A percentile compares a stretch with the other conserved stretches of the same genome.
Conservation (phyloP, 2,113 vertebrate species). For the Astatotilapia flaviijosephi region DNA sequence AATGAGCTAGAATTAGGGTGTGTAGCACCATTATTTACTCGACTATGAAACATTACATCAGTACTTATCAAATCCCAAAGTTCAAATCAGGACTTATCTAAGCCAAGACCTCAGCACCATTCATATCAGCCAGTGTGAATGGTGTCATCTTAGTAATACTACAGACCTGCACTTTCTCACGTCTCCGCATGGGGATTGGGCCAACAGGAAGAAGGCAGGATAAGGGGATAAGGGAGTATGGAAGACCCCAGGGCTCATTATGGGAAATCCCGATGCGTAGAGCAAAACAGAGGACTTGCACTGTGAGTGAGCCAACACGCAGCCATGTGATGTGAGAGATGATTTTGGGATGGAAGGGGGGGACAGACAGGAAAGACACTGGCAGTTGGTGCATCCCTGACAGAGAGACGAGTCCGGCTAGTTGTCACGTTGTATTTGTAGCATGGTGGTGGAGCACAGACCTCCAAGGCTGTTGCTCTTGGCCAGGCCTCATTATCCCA, state of each 20-base stretch:
- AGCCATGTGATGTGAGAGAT: constrained; percentile 11
- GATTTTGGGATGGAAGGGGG: not conserved
- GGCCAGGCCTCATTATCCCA: constrained; percentile 50
- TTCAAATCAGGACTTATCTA: not conserved
- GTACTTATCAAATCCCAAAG: not conserved
- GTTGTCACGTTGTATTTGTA: constrained; percentile 54
- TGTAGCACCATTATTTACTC: not conserved
- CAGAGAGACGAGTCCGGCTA: constrained; percentile 36
- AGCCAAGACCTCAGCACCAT: not conserved
- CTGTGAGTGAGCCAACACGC: constrained; percentile 5
- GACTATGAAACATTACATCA: not conserved
- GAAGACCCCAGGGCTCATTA: not conserved
- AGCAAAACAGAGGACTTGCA: constrained; percentile 1
- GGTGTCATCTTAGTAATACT: not conserved
- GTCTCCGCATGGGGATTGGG: not conserved
- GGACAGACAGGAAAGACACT: not conserved
- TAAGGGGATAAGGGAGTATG: not conserved
- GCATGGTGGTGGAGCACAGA: not conserved
- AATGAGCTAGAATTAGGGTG: not conserved
- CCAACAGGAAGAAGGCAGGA: not conserved
- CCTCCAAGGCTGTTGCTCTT: constrained; percentile 26
- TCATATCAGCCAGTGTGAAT: constrained; percentile 1
- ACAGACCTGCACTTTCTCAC: constrained; percentile 42
- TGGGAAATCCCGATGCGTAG: not conserved
- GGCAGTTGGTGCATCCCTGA: constrained; percentile 18